Evolutionary conservation across 2,888 invertebrate species (phyloP).

Genomic region (Copidosoma aretas): DNA sequence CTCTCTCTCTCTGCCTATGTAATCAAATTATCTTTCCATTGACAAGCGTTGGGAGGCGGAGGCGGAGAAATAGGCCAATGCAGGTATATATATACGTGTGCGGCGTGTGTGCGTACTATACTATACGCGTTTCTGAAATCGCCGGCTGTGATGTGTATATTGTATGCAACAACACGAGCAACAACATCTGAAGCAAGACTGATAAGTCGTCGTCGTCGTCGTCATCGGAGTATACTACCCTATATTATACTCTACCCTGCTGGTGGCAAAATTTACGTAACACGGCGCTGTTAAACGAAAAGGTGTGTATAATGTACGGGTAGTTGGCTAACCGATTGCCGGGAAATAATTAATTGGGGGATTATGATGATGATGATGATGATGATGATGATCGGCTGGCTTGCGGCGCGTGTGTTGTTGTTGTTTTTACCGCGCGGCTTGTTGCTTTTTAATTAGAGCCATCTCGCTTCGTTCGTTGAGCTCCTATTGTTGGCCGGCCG

Average conservation of each 20-base stretch:
- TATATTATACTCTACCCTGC: too few relatives aligned
- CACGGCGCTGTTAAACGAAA: too few relatives aligned
- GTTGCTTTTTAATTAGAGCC: slow-evolving; percentile 33
- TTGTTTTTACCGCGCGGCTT: slow-evolving; percentile 1
- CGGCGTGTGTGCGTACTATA: too few relatives aligned
- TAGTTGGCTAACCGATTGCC: slow-evolving; percentile 6
- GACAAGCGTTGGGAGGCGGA: slow-evolving; percentile 12
- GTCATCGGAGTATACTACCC: not conserved
- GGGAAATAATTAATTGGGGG: slow-evolving; percentile 27
- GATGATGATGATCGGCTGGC: too few relatives aligned
- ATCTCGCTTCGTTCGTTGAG: slow-evolving; percentile 6
- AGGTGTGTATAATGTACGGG: too few relatives aligned
- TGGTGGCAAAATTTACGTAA: too few relatives aligned
- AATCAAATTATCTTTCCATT: slow-evolving; percentile 34
- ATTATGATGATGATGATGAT: slow-evolving; percentile 9
- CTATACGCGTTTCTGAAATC: too few relatives aligned
- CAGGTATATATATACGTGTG: too few relatives aligned
- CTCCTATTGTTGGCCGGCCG: slow-evolving; percentile 9
- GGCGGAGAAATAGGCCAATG: too few relatives aligned
- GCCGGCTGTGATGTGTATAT: too few relatives aligned
- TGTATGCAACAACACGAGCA: too few relatives aligned
- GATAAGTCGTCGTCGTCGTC: slow-evolving; percentile 17
- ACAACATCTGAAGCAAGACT: slow-evolving; percentile 3
- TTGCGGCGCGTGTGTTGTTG: too few relatives aligned
- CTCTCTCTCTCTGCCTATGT: not conserved